Evolutionary conservation across 2,888 invertebrate species (phyloP).

Genomic region (Tetragonisca angustula): DNA sequence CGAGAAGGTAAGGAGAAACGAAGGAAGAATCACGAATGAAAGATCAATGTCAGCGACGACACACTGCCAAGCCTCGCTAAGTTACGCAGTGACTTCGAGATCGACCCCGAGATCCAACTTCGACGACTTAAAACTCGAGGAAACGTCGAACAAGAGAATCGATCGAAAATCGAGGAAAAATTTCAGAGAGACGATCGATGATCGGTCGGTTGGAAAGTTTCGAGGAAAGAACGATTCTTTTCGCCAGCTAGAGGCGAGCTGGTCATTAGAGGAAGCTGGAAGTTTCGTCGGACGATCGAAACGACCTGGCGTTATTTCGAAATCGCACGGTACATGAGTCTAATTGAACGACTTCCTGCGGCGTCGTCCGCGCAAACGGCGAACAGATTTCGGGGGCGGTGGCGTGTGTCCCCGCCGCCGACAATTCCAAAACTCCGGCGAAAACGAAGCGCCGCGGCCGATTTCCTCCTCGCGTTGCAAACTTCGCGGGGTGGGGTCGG

Average conservation of each 20-base stretch:
- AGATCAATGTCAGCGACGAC: neutral
- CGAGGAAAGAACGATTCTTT: constrained; percentile 21
- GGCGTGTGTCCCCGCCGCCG: constrained; percentile 45
- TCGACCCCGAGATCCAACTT: no score
- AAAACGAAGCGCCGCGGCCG: constrained; percentile 40
- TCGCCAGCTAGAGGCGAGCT: neutral
- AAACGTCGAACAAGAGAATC: no score
- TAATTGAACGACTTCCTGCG: constrained; percentile 69
- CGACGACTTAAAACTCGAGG: no score
- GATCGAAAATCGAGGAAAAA: no score
- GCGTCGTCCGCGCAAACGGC: constrained; percentile 56
- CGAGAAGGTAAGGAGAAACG: neutral
- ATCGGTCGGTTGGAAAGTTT: no score
- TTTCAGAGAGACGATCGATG: no score
- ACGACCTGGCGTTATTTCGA: constrained; percentile 59
- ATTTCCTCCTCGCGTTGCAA: constrained; percentile 39
- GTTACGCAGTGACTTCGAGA: no score
- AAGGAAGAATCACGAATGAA: constrained; percentile 17
- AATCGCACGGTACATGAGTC: constrained; percentile 66
- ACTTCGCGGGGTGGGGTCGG: constrained; percentile 34
- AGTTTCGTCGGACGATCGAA: constrained; percentile 30
- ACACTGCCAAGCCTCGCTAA: neutral
- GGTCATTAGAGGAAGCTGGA: constrained; percentile 35
- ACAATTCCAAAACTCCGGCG: constrained; percentile 58
- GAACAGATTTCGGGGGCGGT: constrained; percentile 64